phyloP scores from a whole-genome alignment of 2,888 invertebrate species.

The Automeris io region DNA sequence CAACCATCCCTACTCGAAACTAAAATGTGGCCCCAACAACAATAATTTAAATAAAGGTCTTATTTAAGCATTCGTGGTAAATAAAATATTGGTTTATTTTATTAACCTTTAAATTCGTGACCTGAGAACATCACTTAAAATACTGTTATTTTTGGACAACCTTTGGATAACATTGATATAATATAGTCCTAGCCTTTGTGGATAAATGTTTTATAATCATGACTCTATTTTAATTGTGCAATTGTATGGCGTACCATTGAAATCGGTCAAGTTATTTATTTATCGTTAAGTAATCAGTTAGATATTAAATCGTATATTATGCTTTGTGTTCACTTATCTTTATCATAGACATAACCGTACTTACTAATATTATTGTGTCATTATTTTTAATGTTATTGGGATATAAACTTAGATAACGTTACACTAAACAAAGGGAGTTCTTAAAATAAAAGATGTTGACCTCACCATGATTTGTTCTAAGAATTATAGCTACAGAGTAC shows the following conservation, averaged over 20 bases:
- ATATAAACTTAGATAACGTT: conserved; percentile 2
- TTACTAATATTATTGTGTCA: conserved; percentile 17
- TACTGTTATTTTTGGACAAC: not conserved
- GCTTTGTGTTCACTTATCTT: conserved; percentile 17
- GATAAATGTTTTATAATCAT: not conserved
- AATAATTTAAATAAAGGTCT: too few relatives aligned
- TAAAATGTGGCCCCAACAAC: too few relatives aligned
- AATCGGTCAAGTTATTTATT: conserved; percentile 12
- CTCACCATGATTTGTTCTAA: too few relatives aligned
- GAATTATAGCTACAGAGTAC: too few relatives aligned
- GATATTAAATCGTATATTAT: conserved; percentile 19
- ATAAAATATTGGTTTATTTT: too few relatives aligned
- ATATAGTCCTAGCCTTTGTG: conserved; percentile 1
- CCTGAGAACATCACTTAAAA: too few relatives aligned
- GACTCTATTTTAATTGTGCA: conserved; percentile 3
- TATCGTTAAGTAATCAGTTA: conserved; percentile 13
- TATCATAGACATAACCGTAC: conserved; percentile 17
- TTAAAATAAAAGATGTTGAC: too few relatives aligned
- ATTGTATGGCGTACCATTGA: conserved; percentile 6
- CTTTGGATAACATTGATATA: not conserved
- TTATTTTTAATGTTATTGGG: conserved; percentile 11
- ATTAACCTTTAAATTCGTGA: too few relatives aligned
- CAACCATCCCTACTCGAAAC: too few relatives aligned
- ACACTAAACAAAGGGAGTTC: too few relatives aligned
- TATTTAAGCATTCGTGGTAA: too few relatives aligned